Base-by-base conservation (phyloP, 2,113 vertebrate species). In the Saguinus imperator region DNA sequence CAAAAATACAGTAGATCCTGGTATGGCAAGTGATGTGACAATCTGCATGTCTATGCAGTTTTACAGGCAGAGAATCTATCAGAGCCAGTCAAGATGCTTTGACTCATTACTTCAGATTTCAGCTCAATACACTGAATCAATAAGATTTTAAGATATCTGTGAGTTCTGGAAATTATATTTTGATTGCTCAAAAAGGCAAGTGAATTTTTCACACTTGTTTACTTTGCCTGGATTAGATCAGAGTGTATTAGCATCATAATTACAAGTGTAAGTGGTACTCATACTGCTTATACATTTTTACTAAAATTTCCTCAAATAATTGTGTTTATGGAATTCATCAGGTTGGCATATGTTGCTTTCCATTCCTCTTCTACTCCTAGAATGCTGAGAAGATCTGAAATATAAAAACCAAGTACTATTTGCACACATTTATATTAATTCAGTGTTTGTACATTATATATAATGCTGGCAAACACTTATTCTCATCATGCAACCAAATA, bases 141-240 rank as follows among this genome's bases (percentile, higher is more conserved):
- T 27, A 55, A 70, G 48, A 83, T 29, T 50, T 79, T 79, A 92
- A 37, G 8, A 40, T 70, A 66, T 7, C 23, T 29, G 8, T 84
- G 48, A 88, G 27, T 88, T 91, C 57, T n/a, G 35, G 10, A 93
- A 96, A 93, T 80, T 58, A 48, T 58, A 18, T 61, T 93, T 93
- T 79, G 87, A 88, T 84, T 87, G 66, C 88, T 88, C 64, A 68
- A 93, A 95, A 61, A 93, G 7, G 40, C 72, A 85, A 95, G 85
- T 80, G 66, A 68, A 50, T 45, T 68, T 80, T 80, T 93, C 70
- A 70, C 82, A 58, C 18, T 93, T 93, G 68, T 87, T 97, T 73
- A 89, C 11, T 83, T 81, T 90, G 72, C 77, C 50, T 95, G 35
- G 48, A 73, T 93, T 83, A 66, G 61, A 88, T 93, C 76, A 91